Base-by-base conservation (phyloP, 2,113 vertebrate species). In the Castor canadensis region DNA sequence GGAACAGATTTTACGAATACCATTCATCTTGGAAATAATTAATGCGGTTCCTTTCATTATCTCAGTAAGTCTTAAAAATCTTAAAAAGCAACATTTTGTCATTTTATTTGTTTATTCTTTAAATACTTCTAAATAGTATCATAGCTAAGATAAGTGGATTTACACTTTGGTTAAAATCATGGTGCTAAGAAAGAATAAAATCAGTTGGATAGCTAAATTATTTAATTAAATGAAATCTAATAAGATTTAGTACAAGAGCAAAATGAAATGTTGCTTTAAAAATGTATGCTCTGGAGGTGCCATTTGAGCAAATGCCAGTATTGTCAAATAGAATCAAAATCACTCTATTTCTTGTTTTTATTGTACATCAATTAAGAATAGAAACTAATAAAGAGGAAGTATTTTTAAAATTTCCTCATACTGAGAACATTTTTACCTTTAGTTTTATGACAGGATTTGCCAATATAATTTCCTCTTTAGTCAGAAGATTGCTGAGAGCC, bases 1-100 rank as follows among this genome's bases (percentile, higher is more conserved):
- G 99, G 99, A 99, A 95, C 99, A 99, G 97, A 98, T 99, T 95
- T 98, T 99, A 96, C 98, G 98, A 95, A 98, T 99, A 97, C 98
- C 99, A 26, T 99, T 99, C 97, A 98, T 99, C 67, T 97, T 99
- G 98, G 99, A 99, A 98, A 98, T 99, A 96, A 99, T 99, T 94
- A 99, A 99, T 95, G 99, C 99, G 6, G 98, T 99, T 88, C 99
- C 99, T 72, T 99, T 99, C 98, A 98, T 99, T 96, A 98, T 99
- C 96, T 99, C 99, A 96, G 99, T 99, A 98, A 99, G 97, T 96
- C 12, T 67, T 88, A 84, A 87, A n/a, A 38, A 49, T 75, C 82
- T 92, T 83, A 45, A 86, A 92, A 56, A 32, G 82, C 24, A 15
- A 62, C 26, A 13, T 15, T 87, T 72, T 93, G 35, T 79, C 8